Base-by-base conservation (phyloP, 2,797 vertebrate species). In the Sebastes elongatus region DNA sequence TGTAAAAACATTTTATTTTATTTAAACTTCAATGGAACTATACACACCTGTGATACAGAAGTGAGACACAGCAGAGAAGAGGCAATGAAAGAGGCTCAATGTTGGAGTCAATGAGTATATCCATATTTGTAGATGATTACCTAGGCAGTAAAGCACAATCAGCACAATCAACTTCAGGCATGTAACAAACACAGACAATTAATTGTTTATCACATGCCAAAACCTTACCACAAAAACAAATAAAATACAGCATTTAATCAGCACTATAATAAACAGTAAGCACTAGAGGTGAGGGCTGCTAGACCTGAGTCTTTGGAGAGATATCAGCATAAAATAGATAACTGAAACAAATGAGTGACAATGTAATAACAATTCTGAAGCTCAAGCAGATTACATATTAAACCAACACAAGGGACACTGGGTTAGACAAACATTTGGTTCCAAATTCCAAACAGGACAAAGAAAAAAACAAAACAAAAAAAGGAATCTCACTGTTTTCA, bases 1-100 rank as follows among this genome's bases (percentile, higher is more conserved):
- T 28, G 28, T 28, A 30, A 30, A 30, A 7, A 28, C 28, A 28
- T 28, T 28, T 28, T 28, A 28, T 28, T 28, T 28, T 28, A 28
- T 28, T 28, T 28, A 28, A 28, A 28, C 27, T 28, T 28, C 27
- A 28, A 28, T 28, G 27, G 27, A 28, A 28, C 27, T 7, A 30
- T 30, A 30, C 30, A 7, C 30, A 82, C 96, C 93, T 85, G 71
- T 2, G n/a, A 28, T 23, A 49, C 1, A 52, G 20, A 32, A 6
- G n/a, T n/a, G 49, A 38, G 28, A 33, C 6, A 33, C 16, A 35
- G 22, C 20, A 25, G 20, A 35, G 57, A 3, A 53, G 30, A 56
- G 61, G 1, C n/a, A 53, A 42, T 35, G 46, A 74, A 10, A 61
- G 5, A 52, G 4, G n/a, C n/a, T 52, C n/a, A 66, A 18, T 38